Evolutionary conservation across 2,113 vertebrate genomes (phyloP).

Genomic region (Rhinogobius similis): DNA sequence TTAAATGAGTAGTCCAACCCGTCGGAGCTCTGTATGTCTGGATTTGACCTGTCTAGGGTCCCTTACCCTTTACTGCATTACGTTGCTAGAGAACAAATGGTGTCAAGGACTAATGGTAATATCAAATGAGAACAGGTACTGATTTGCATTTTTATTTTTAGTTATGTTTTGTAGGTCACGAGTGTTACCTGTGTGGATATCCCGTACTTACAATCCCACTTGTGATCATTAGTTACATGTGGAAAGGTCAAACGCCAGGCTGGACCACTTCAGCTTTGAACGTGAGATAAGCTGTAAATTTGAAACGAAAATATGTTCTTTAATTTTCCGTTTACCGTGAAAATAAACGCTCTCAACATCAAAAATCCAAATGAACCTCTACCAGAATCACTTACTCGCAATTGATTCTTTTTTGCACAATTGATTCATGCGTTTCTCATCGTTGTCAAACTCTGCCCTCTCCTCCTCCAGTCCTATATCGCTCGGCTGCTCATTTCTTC

Average conservation of each 20-base stretch:
- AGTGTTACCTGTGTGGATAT: neutral
- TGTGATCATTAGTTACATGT: neutral
- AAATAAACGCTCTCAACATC: too few relatives aligned
- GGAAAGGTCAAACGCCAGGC: neutral
- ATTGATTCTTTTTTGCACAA: neutral
- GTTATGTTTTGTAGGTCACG: neutral
- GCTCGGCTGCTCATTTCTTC: conserved; percentile 35
- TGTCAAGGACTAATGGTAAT: neutral
- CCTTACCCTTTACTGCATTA: too few relatives aligned
- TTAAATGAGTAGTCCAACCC: too few relatives aligned
- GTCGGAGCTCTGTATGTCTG: too few relatives aligned
- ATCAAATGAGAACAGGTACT: neutral
- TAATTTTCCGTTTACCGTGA: too few relatives aligned
- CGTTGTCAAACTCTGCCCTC: conserved; percentile 8
- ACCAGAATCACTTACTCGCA: too few relatives aligned
- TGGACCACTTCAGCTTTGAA: neutral
- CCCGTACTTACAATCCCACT: neutral
- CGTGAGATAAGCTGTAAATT: too few relatives aligned
- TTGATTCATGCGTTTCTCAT: neutral
- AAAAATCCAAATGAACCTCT: too few relatives aligned
- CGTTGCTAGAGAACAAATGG: neutral
- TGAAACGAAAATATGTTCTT: too few relatives aligned
- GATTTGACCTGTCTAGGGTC: too few relatives aligned
- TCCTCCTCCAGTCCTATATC: conserved; percentile 24
- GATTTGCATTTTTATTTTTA: neutral